These are phyloP conservation scores for Ammodytes dubius DNA, from an alignment of 2,113 vertebrate species.

Conservation along the genomic window DNA sequence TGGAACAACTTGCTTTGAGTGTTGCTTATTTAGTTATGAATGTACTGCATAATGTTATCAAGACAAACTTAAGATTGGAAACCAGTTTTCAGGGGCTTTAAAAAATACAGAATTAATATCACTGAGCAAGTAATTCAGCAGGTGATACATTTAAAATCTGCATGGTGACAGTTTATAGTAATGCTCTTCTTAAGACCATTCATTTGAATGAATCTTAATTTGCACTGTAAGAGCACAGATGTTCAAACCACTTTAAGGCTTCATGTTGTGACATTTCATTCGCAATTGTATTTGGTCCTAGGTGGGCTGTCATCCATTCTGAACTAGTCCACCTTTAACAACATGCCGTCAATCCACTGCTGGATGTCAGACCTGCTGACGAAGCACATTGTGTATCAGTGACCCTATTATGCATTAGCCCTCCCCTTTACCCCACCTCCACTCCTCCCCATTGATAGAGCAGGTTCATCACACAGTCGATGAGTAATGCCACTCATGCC, in stretches of 20 bases:
- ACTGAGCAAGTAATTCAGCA: neutral
- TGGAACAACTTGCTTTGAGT: too few relatives aligned
- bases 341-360: constrained; percentile 5
- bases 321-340: constrained; percentile 20
- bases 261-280: neutral
- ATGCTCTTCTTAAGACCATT: neutral
- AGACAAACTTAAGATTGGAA: neutral
- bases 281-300: neutral
- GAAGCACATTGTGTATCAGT: constrained; percentile 14
- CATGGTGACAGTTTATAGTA: neutral
- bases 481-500: constrained; percentile 24
- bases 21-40: neutral
- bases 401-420: constrained; percentile 53
- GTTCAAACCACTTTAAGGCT: neutral
- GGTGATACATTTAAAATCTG: neutral
- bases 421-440: neutral
- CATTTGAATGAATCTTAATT: neutral
- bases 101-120: neutral
- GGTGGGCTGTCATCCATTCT: neutral
- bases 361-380: constrained; percentile 55
- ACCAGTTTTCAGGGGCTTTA: neutral
- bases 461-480: constrained; percentile 35
- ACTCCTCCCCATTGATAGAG: neutral
- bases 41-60: neutral
- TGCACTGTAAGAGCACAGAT: neutral